Evolutionary conservation across 30 jellyfish, hydroid and myxozoan species (phyloP).

Genomic region (Chrysaora quinquecirrha): DNA sequence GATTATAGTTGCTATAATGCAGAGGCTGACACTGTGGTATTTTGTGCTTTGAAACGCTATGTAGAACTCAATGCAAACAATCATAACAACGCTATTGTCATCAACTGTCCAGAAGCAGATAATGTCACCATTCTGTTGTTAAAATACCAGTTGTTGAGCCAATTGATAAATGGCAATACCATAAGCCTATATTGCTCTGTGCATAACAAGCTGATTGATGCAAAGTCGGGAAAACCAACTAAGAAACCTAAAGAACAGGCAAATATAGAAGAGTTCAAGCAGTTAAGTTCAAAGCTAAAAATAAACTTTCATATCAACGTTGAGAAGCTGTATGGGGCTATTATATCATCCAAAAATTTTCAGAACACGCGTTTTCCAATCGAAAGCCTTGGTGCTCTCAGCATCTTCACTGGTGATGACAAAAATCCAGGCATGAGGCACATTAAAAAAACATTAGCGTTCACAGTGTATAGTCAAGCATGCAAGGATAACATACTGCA

Average conservation of each 20-base stretch:
- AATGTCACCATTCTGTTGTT: conserved; percentile 1
- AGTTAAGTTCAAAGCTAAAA: not conserved
- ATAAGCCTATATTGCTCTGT: no score
- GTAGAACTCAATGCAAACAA: conserved; percentile 1
- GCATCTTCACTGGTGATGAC: conserved; percentile 31
- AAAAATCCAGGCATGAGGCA: no score
- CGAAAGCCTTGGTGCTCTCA: conserved; percentile 38
- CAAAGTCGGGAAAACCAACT: conserved; percentile 4
- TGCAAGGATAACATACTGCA: no score
- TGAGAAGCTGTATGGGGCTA: not conserved
- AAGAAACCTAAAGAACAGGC: conserved; percentile 2
- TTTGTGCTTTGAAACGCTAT: conserved; percentile 1
- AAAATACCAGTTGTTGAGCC: conserved; percentile 2
- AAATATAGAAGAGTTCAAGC: not conserved
- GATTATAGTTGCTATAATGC: not conserved
- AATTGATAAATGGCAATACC: not conserved
- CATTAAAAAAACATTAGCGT: no score
- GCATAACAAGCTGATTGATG: not conserved
- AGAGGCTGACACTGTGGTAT: conserved; percentile 7
- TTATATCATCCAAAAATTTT: not conserved
- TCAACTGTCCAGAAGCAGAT: no score
- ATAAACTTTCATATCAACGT: not conserved
- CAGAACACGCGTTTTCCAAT: not conserved
- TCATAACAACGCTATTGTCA: conserved; percentile 1
- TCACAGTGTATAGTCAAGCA: no score